Conservation (phyloP, 1,140 invertebrate species). For the Trachelipus rathkii region DNA sequence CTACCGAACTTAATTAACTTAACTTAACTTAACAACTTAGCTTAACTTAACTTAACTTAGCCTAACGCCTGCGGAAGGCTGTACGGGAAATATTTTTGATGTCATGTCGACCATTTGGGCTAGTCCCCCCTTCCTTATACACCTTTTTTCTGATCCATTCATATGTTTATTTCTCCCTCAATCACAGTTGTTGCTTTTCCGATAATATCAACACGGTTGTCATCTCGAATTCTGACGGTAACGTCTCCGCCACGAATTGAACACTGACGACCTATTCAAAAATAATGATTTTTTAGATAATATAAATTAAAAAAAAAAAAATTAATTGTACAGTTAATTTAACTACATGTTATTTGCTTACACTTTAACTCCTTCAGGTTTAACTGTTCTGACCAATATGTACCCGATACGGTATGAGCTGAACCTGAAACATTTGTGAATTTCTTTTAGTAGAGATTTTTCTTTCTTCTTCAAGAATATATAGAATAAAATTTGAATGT, state of each 20-base stretch:
- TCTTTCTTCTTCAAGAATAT: no score
- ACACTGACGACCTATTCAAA: constrained; percentile 50
- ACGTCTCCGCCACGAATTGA: constrained; percentile 52
- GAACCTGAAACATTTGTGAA: constrained; percentile 47
- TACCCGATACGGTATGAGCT: constrained; percentile 56
- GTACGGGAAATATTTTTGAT: no score
- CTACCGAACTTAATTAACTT: no score
- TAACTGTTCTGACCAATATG: constrained; percentile 53
- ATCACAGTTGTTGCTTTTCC: constrained; percentile 50
- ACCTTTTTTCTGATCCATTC: neutral
- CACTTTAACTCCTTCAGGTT: constrained; percentile 24
- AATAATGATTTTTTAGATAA: no score
- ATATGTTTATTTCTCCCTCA: constrained; percentile 42
- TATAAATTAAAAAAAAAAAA: no score
- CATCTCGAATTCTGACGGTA: constrained; percentile 45
- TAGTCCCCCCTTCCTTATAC: no score
- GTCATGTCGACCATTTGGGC: no score
- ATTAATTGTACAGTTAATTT: neutral
- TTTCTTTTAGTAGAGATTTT: no score
- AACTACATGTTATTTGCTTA: constrained; percentile 16
- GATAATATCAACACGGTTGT: constrained; percentile 49
- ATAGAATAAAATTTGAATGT: no score
- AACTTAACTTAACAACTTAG: no score
- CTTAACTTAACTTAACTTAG: no score
- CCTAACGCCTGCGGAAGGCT: no score